Evolutionary conservation across 2,113 vertebrate species (phyloP), one percentile per base, ranked within the genome.

Genomic region (Gasterosteus nipponicus): DNA sequence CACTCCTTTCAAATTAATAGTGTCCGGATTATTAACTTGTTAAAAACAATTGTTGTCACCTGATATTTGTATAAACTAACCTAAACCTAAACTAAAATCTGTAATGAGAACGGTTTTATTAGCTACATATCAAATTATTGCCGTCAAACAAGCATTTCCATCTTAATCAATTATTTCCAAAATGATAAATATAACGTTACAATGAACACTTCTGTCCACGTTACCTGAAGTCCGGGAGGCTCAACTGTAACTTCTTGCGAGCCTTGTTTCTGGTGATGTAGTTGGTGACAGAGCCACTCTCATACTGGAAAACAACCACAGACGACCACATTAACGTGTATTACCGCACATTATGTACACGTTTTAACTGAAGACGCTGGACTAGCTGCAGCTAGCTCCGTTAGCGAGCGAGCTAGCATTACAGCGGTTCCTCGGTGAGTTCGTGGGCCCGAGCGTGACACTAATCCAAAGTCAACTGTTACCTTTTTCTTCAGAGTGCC

Each of bases 241-340:
- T 98, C 80, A 99, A 92, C 77, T 94, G 94, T 12, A 99, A 91
- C 89, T 98, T 99, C 95, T 98, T 99, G 11, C 97, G 94, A 3
- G 97, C 97, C 89, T 95, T 96, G 87, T 99, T 99, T 78, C 97
- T 94, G 51, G 96, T 98, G 91, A 99, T 97, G 89, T 99, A 99
- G 93, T 98, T 98, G 60, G 97, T 98, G 82, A 94, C 97, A 0
- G 96, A 89, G 33, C 97, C 97, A 8, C 97, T 93, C 88, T 98
- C 96, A 69, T 93, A 97, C 97, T 97, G 62, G 29, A 8, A 82
- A 82, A 75, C 72, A 38, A 53, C 1, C 0, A 61, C 9, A 75
- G 0, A 39, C 0, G 5, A 0, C 66, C 7, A 38, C 16, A 18
- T 74, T 35, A 14, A 14, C 53, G 8, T 22, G 15, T 69, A 57